phyloP scores from a whole-genome alignment of 2,797 vertebrate species.

The Chelon auratus region DNA sequence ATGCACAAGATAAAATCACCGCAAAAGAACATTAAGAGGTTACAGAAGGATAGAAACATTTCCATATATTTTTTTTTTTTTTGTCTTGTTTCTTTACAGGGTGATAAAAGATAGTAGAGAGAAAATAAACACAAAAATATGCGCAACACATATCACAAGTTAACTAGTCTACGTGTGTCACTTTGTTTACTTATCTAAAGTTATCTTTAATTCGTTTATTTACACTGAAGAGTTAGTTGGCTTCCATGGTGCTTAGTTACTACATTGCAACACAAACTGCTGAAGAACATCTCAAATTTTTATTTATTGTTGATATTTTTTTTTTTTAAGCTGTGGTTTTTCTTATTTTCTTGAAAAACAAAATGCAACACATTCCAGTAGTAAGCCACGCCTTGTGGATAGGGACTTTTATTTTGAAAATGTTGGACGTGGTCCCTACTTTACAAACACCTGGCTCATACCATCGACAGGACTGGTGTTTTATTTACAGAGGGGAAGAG shows the following conservation, averaged over 20 bases:
- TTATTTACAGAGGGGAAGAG: conserved; percentile 81
- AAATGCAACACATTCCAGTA: conserved; percentile 90
- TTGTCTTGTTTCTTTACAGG: conserved; percentile 80
- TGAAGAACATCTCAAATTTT: conserved; percentile 80
- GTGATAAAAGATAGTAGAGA: conserved; percentile 83
- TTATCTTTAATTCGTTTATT: conserved; percentile 85
- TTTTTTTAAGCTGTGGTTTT: conserved; percentile 66
- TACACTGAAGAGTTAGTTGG: conserved; percentile 88
- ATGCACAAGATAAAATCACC: conserved; percentile 86
- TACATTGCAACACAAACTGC: conserved; percentile 86
- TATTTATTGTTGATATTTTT: conserved; percentile 58
- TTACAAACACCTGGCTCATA: conserved; percentile 83
- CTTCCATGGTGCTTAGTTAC: conserved; percentile 86
- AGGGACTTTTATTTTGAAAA: conserved; percentile 80
- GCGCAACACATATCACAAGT: conserved; percentile 86
- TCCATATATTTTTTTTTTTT: conserved; percentile 63
- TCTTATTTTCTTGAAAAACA: conserved; percentile 84
- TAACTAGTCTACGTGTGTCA: conserved; percentile 88
- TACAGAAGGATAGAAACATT: conserved; percentile 82
- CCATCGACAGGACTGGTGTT: conserved; percentile 77
- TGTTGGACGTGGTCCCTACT: conserved; percentile 75
- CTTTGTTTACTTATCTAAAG: conserved; percentile 84
- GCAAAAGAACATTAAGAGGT: conserved; percentile 86
- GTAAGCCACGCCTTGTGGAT: conserved; percentile 81
- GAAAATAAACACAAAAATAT: conserved; percentile 88